Evolutionary conservation across 2,113 vertebrate species (phyloP).

Genomic region (Prolemur simus): DNA sequence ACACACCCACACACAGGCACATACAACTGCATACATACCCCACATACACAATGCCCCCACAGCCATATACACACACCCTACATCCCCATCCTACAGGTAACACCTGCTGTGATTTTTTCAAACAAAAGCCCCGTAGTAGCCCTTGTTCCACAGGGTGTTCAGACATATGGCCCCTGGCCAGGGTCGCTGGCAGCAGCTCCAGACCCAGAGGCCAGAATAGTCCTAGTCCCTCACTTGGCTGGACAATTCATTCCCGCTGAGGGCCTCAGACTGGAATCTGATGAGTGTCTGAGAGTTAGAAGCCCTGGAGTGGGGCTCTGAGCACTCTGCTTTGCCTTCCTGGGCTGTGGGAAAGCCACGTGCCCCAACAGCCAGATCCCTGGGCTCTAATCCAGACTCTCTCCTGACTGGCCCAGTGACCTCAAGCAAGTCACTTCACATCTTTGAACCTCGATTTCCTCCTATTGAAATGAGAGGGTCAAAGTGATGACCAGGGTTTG

Average conservation of each 20-base stretch:
- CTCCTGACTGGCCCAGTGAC: not conserved
- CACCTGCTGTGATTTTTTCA: not conserved
- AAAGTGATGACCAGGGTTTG: not conserved
- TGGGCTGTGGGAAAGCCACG: not conserved
- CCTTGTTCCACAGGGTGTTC: not conserved
- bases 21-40: not conserved
- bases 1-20: not conserved
- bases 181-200: not conserved
- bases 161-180: not conserved
- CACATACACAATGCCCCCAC: not conserved
- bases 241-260: rapidly evolving
- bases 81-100: not conserved
- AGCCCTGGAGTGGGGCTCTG: rapidly evolving
- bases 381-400: not conserved
- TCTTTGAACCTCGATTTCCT: not conserved
- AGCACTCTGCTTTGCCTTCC: not conserved
- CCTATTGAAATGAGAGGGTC: not conserved
- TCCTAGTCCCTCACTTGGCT: not conserved
- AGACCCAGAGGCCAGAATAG: not conserved
- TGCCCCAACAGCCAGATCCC: not conserved
- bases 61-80: not conserved
- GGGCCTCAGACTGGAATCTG: not conserved
- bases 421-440: not conserved
- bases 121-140: not conserved
- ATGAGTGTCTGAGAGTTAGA: not conserved